Percentiles rank a stretch among this genome's conserved stretches.
These are phyloP conservation scores for Trichogramma dendrolimi DNA, from an alignment of 2,888 invertebrate species.

Conservation along the genomic window DNA sequence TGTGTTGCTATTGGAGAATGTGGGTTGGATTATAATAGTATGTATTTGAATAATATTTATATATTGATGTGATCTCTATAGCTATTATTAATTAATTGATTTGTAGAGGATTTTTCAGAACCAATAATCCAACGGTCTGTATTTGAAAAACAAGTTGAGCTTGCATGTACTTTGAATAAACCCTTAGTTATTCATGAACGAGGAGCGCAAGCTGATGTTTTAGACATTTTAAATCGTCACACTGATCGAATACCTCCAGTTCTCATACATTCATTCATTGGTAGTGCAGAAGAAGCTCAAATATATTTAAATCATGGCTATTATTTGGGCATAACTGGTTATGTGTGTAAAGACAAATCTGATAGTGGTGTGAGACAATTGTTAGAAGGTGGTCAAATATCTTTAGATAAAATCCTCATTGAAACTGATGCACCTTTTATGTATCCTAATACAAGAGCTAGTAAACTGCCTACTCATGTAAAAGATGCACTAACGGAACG, in stretches of 20 bases:
- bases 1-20: constrained; percentile 94
- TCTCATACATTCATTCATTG: constrained; percentile 88
- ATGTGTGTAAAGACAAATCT: constrained; percentile 87
- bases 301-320: constrained; percentile 80
- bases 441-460: constrained; percentile 92
- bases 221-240: constrained; percentile 65
- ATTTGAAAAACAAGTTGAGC: constrained; percentile 80
- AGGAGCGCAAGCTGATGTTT: constrained; percentile 82
- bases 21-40: constrained; percentile 86
- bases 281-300: constrained; percentile 77
- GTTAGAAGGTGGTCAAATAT: constrained; percentile 74
- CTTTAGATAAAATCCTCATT: constrained; percentile 78
- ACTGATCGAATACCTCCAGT: constrained; percentile 68
- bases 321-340: constrained; percentile 81
- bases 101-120: constrained; percentile 73
- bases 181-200: constrained; percentile 89
- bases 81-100: background rate
- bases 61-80: too few relatives aligned
- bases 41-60: constrained; percentile 1
- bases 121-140: constrained; percentile 80
- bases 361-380: constrained; percentile 83
- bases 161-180: constrained; percentile 82
- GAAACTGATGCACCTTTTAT: constrained; percentile 95
- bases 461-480: constrained; percentile 82
- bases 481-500: constrained; percentile 83